Conservation (phyloP, 1,140 invertebrate species). For the Babylonia areolata region DNA sequence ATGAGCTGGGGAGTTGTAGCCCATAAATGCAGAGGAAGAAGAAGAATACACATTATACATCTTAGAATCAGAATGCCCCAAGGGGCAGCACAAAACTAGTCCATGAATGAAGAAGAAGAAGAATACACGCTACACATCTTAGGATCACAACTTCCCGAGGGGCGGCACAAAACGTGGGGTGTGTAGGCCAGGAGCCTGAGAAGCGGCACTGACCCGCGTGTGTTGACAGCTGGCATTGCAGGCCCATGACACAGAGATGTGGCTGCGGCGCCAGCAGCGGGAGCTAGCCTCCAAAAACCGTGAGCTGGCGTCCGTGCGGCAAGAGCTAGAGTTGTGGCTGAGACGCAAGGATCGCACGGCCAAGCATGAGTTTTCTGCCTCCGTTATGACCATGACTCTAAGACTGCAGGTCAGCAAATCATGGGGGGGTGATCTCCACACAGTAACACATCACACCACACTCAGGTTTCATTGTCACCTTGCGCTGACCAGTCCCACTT, state of each 20-base stretch:
- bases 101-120: too few species aligned
- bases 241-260: slow-evolving; percentile 33
- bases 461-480: not conserved
- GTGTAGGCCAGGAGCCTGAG: too few species aligned
- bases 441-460: not conserved
- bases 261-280: slow-evolving; percentile 43
- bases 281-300: slow-evolving; percentile 49
- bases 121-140: too few species aligned
- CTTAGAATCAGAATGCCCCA: too few species aligned
- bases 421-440: not conserved
- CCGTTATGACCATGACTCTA: slow-evolving; percentile 26
- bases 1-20: too few species aligned
- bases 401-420: slow-evolving; percentile 29
- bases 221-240: slow-evolving; percentile 1
- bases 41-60: too few species aligned
- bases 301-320: slow-evolving; percentile 46
- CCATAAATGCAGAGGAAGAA: too few species aligned
- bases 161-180: too few species aligned
- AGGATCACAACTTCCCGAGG: too few species aligned
- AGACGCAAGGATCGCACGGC: not conserved
- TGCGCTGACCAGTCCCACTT: too few species aligned
- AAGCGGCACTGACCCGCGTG: not conserved
- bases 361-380: not conserved
- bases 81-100: too few species aligned
- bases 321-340: slow-evolving; percentile 46